These are phyloP conservation scores for Orgyia antiqua DNA, from an alignment of 2,888 invertebrate species.

Conservation along the genomic window DNA sequence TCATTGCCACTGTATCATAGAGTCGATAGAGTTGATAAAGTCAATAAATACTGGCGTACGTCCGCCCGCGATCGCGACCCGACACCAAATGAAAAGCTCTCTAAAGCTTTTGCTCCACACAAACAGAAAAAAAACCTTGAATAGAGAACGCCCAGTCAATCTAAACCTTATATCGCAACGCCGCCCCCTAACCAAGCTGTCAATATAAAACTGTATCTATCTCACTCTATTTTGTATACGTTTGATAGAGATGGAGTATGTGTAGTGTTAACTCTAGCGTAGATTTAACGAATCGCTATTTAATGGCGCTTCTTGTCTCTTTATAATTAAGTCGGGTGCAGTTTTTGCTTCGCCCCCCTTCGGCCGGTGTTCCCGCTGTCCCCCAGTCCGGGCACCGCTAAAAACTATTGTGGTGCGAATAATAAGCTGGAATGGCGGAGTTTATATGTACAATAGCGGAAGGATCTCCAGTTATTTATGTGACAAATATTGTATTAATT, in stretches of 20 bases:
- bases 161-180: conserved; percentile 70
- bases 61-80: conserved; percentile 52
- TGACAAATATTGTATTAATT: conserved; percentile 73
- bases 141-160: conserved; percentile 77
- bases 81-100: conserved; percentile 69
- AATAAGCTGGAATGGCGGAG: conserved; percentile 36
- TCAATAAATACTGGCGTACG: conserved; percentile 25
- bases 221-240: conserved; percentile 30
- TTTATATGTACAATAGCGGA: conserved; percentile 38
- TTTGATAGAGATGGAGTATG: conserved; percentile 40
- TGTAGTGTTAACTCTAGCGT: conserved; percentile 71
- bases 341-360: conserved; percentile 60
- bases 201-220: conserved; percentile 29
- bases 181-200: conserved; percentile 86
- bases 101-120: conserved; percentile 35
- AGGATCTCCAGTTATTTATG: conserved; percentile 59
- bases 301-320: conserved; percentile 78
- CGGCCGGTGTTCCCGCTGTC: conserved; percentile 19
- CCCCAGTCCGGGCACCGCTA: conserved; percentile 28
- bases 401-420: conserved; percentile 61
- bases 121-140: conserved; percentile 62
- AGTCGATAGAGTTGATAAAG: conserved; percentile 7
- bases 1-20: conserved; percentile 23
- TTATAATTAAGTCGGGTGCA: conserved; percentile 78
- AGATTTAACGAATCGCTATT: conserved; percentile 78